Base-by-base conservation (phyloP, 2,797 vertebrate species). In the Ammospiza maritima region DNA sequence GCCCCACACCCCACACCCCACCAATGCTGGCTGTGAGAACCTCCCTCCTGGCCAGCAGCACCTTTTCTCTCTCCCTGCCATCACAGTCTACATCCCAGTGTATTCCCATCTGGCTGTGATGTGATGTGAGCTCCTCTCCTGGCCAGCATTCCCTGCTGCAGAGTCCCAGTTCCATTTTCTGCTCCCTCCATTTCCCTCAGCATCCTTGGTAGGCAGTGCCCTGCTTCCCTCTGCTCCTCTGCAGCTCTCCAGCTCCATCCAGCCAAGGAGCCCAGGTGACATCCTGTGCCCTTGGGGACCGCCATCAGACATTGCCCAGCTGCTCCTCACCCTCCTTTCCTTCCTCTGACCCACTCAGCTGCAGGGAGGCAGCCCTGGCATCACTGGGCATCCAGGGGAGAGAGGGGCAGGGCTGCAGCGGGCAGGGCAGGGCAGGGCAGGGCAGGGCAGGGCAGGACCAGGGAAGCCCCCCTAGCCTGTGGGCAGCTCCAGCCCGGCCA, bases 131-230 rank as follows among this genome's bases (percentile, higher is more conserved):
- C 36, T 83, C 26, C 38, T 84, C 77, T 81, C 61, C 57, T n/a
- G 21, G n/a, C 3, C 4, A 1, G 27, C 12, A 51, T 76, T 79
- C 53, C 67, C n/a, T 48, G 58, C 38, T 42, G 84, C 66, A 82
- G 44, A 92, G 75, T 42, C 4, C 1, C 66, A 60, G 50, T 51
- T 94, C 89, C 76, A 88, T 95, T 88, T 94, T 93, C 79, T 83
- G 18, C 50, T 92, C 69, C 82, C 50, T 83, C 61, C 89, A 69
- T 89, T 83, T 85, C 57, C 71, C 72, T 74, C 58, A 36, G 77
- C 60, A 29, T 73, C 60, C 54, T 57, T 2, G 0, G 29, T 5
- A 2, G 1, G 76, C 50, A 50, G 11, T 0, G 1, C 1, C 0
- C 26, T n/a, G 64, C 62, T 51, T 57, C 54, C 58, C 77, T 80